Evolutionary conservation across 2,797 vertebrate genomes (phyloP).

Genomic region (Pipistrellus nathusii): DNA sequence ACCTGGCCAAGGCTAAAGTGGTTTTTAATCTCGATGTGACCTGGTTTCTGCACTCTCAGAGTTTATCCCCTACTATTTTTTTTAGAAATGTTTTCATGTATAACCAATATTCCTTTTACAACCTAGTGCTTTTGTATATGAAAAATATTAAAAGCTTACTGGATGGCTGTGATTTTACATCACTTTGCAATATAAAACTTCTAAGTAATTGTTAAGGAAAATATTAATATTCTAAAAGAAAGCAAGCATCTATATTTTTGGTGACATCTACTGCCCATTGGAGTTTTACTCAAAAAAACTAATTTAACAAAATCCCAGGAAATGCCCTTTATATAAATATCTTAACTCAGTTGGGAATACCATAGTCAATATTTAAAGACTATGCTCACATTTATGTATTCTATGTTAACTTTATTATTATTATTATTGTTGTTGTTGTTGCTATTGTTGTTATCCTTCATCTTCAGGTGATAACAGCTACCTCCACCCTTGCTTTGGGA

Average conservation of each 20-base stretch:
- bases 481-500: constrained; percentile 83
- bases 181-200: background rate
- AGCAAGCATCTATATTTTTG: background rate
- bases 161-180: background rate
- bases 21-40: background rate
- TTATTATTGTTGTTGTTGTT: background rate
- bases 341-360: too few relatives aligned
- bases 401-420: background rate
- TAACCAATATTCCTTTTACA: background rate
- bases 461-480: constrained; percentile 84
- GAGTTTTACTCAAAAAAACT: background rate
- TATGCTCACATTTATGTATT: background rate
- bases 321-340: too few relatives aligned
- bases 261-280: background rate
- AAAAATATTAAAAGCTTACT: background rate
- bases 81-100: background rate
- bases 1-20: background rate
- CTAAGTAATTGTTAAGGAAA: background rate
- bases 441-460: background rate
- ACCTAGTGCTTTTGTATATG: background rate
- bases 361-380: background rate
- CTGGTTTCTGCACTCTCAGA: background rate
- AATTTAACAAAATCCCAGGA: too few relatives aligned
- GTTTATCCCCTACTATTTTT: background rate
- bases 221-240: background rate